Conservation (phyloP, 2,113 vertebrate genomes). For the Etheostoma spectabile region DNA sequence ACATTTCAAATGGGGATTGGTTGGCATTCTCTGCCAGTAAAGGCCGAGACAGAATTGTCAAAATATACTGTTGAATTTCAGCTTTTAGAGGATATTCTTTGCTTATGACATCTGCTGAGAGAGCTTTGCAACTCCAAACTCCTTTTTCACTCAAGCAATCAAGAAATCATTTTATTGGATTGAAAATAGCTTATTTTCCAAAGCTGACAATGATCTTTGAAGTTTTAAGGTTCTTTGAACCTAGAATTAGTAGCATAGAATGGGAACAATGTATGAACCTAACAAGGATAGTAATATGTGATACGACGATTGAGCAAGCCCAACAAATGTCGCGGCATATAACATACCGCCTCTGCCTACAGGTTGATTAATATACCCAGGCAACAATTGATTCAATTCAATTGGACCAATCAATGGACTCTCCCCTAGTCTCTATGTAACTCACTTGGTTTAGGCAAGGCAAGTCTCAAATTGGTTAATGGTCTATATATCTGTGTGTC, state of each 20-base stretch:
- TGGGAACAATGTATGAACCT: conserved; percentile 10
- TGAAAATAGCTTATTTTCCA: conserved; percentile 17
- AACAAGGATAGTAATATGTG: conserved; percentile 4
- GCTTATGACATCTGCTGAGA: conserved; percentile 69
- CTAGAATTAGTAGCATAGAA: not conserved
- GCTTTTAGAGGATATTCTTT: conserved; percentile 67
- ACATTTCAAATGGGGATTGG: conserved; percentile 78
- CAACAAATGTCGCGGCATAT: conserved; percentile 34
- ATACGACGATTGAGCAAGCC: conserved; percentile 28
- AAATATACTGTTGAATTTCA: conserved; percentile 68
- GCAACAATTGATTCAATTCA: conserved; percentile 61
- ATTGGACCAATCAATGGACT: conserved; percentile 63
- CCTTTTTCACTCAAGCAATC: conserved; percentile 29
- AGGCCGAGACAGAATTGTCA: conserved; percentile 74
- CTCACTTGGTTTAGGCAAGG: conserved; percentile 23
- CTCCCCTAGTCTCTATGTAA: conserved; percentile 32
- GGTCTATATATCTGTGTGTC: conserved; percentile 5
- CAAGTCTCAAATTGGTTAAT: conserved; percentile 20
- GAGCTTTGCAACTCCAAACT: conserved; percentile 49
- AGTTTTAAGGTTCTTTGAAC: not conserved
- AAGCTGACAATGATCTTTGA: not conserved
- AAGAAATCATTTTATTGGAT: conserved; percentile 28
- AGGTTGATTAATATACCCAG: conserved; percentile 53
- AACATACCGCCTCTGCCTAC: conserved; percentile 22
- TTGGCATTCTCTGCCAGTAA: conserved; percentile 79